Conservation (phyloP, 2,888 invertebrate genomes). For the Melieria omissa region DNA sequence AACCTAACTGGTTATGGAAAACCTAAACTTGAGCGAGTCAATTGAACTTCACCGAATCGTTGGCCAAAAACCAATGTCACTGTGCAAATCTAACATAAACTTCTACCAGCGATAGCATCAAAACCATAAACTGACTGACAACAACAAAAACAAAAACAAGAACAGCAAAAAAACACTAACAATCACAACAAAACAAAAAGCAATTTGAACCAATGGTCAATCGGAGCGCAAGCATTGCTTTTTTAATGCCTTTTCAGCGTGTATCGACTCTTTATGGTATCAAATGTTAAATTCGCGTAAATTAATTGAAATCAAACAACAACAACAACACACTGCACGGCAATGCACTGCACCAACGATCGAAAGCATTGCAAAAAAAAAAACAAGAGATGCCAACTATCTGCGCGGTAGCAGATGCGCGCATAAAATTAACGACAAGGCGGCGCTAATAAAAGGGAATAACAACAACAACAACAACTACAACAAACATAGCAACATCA, state of each 20-base stretch:
- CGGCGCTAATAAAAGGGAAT: slow-evolving; percentile 31
- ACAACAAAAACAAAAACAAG: too few species aligned
- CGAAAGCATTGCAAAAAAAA: slow-evolving; percentile 10
- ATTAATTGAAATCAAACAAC: slow-evolving; percentile 34
- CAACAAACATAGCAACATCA: slow-evolving; percentile 20
- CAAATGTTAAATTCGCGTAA: slow-evolving; percentile 33
- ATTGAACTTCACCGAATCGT: too few species aligned
- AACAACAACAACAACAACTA: slow-evolving; percentile 29
- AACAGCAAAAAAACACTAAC: too few species aligned
- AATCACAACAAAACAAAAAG: too few species aligned
- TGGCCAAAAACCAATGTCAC: too few species aligned
- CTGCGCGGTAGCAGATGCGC: slow-evolving; percentile 27
- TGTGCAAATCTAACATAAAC: too few species aligned
- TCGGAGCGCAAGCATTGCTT: background rate
- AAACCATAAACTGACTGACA: too few species aligned
- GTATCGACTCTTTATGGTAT: slow-evolving; percentile 34
- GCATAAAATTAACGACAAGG: slow-evolving; percentile 36
- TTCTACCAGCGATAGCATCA: background rate
- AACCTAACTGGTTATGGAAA: too few species aligned
- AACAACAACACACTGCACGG: background rate
- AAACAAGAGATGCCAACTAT: background rate
- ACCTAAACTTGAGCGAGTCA: too few species aligned
- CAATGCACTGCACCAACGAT: slow-evolving; percentile 1
- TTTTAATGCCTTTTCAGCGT: slow-evolving; percentile 35
- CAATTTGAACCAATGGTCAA: too few species aligned